Evolutionary conservation across 1,140 invertebrate species (phyloP).

Genomic region (Lepidurus couesii): DNA sequence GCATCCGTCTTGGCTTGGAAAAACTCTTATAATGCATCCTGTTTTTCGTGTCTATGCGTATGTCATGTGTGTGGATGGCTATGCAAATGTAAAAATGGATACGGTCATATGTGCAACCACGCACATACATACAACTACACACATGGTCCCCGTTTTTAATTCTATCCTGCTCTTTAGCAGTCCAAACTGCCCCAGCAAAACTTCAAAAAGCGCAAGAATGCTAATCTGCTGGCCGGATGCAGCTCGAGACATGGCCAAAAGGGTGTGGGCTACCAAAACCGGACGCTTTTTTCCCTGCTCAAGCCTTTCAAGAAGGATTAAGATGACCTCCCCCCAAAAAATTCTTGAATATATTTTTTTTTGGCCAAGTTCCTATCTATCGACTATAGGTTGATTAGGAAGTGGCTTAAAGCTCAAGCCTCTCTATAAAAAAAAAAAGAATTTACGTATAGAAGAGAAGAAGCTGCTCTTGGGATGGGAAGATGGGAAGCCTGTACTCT

Average conservation of each 20-base stretch:
- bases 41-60: neutral
- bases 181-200: neutral
- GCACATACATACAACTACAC: neutral
- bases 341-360: neutral
- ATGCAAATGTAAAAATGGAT: conserved; percentile 1
- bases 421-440: no score
- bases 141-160: neutral
- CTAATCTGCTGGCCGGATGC: conserved; percentile 20
- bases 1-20: neutral
- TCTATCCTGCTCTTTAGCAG: neutral
- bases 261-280: neutral
- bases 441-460: no score
- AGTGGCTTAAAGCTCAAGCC: neutral
- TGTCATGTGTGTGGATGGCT: conserved; percentile 2
- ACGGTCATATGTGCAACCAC: conserved; percentile 9
- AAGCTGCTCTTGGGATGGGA: no score
- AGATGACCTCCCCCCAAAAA: no score
- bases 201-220: conserved; percentile 3
- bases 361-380: neutral
- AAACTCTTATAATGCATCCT: neutral
- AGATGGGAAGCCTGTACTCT: neutral
- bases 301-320: no score
- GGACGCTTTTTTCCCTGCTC: neutral
- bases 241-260: conserved; percentile 4
- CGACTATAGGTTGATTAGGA: neutral